Conservation (phyloP, 2,113 vertebrate species). For the Dendrocopos noguchii region DNA sequence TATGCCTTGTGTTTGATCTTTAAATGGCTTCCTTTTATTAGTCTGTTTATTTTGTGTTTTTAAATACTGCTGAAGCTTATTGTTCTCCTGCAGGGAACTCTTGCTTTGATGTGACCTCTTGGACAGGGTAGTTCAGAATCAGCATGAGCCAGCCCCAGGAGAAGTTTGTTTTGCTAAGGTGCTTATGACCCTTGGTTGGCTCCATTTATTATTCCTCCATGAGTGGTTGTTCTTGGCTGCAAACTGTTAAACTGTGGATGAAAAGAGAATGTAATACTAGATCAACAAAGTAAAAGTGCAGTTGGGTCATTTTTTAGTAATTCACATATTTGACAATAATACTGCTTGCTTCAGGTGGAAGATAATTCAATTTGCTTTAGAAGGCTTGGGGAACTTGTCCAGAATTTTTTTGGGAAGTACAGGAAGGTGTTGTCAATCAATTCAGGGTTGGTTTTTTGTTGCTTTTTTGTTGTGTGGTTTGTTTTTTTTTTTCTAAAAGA, state of each 20-base stretch:
- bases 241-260: background rate
- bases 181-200: background rate
- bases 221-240: background rate
- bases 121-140: background rate
- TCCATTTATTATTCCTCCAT: background rate
- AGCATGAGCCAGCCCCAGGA: background rate
- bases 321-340: background rate
- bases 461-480: background rate
- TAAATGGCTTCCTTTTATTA: background rate
- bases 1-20: background rate
- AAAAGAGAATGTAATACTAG: background rate
- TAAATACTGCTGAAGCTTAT: background rate
- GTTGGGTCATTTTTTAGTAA: background rate
- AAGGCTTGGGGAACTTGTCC: background rate
- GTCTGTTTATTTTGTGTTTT: background rate
- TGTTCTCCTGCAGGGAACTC: background rate
- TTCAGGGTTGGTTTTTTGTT: background rate
- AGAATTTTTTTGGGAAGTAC: background rate
- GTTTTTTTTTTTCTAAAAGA: background rate
- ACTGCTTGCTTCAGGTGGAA: background rate
- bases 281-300: background rate
- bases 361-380: background rate
- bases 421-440: background rate
- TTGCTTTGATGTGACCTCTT: background rate
- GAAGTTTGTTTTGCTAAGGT: background rate